phyloP scores from a whole-genome alignment of 2,797 vertebrate genomes.

The Phaenicophaeus curvirostris region DNA sequence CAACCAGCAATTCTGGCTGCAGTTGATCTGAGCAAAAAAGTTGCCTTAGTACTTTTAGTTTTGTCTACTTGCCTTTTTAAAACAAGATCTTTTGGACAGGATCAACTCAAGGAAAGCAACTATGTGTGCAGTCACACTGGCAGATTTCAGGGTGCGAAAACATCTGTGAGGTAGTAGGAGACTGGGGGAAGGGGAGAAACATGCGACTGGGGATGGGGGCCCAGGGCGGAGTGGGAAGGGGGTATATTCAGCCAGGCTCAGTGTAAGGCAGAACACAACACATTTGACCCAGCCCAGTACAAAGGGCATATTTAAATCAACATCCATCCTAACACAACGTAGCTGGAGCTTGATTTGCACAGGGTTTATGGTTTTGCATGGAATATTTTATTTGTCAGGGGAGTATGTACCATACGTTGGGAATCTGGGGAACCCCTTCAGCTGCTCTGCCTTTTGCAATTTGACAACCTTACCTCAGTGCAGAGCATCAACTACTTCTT shows the following conservation, averaged over 20 bases:
- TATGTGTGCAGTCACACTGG: fast-evolving
- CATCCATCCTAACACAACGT: not conserved
- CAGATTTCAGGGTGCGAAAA: no score
- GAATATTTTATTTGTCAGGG: not conserved
- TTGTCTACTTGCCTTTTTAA: not conserved
- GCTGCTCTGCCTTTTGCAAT: not conserved
- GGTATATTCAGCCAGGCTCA: not conserved
- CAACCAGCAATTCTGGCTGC: not conserved
- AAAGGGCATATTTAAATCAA: not conserved
- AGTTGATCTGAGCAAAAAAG: not conserved
- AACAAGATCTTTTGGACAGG: not conserved
- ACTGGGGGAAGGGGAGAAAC: not conserved
- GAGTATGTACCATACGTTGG: not conserved
- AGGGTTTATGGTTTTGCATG: not conserved
- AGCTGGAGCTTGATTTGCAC: not conserved
- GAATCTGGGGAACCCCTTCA: not conserved
- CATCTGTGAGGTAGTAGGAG: not conserved
- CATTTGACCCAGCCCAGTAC: not conserved
- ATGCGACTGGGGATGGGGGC: no score
- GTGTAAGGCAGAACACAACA: not conserved
- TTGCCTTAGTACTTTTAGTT: not conserved
- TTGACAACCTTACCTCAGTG: not conserved
- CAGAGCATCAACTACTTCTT: not conserved
- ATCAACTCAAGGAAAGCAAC: not conserved
- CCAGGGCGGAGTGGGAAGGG: no score